Evolutionary conservation across 2,888 invertebrate genomes (phyloP), one percentile per base, ranked within the genome.

Genomic region (Seira musarum): DNA sequence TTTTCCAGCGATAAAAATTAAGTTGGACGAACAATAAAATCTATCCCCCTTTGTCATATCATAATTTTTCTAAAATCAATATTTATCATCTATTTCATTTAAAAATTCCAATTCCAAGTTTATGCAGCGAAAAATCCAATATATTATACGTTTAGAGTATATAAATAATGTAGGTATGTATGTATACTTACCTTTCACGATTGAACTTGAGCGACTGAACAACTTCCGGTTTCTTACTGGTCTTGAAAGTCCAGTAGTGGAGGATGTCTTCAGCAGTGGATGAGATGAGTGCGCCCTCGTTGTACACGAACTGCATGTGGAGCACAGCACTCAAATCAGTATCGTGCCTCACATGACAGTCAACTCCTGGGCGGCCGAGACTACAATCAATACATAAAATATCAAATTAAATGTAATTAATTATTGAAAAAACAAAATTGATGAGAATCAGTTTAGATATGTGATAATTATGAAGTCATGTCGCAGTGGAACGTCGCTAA

Each of bases 191-290:
- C 98, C 95, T 94, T 91, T 98, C 98, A 88, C 96, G 93, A 90
- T 97, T 96, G 90, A 99, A 98, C 91, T 98, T 98, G 89, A 99
- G 93, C 87, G 96, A 95, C 91, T 99, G 98, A 87, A 98, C 95
- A 88, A 99, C 93, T 91, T 96, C 96, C 80, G 98, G 96, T 86
- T 92, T 93, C 91, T 96, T 96, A 53, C 65, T 76, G 93, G 97
- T 95, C 87, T 96, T 91, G 91, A 97, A 96, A 91, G 95, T 98
- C 99, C 99, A 99, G 87, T 99, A 92, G 90, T 99, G 98, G 81
- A 99, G 90, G 88, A 94, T 94, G 90, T 99, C 98, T 90, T 99
- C 99, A 13, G 96, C 94, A 84, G 98, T 98, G 87, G 96, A 95
- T 69, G 98, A 96, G 87, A 99, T 94, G 86, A 99, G 92, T 78